Base-by-base conservation (phyloP, 2,888 invertebrate genomes). In the Pachycephus smyrnensis region DNA sequence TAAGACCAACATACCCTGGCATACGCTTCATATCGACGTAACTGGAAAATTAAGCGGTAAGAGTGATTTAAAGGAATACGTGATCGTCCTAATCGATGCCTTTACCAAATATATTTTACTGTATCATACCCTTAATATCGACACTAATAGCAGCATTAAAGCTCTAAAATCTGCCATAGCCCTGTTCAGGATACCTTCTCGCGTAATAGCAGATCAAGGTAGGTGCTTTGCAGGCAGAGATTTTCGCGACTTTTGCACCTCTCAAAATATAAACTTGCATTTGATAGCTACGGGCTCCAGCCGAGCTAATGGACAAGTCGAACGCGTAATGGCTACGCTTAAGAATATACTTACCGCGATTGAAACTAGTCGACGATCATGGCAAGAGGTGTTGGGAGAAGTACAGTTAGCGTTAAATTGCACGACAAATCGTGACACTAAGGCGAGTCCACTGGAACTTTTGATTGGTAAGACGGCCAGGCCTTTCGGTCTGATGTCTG, bases 1-100 rank as follows among this genome's bases (percentile, higher is more conserved):
- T 0, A 91, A 88, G 79, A 68, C 80, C 1, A 69, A 75, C 4
- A 80, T 81, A 15, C 84, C 84, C 4, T 89, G 86, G 86, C 88
- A 89, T 74, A 89, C 87, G 1, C 31, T 88, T 12, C 88, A 89
- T 75, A 84, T 87, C 0, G 88, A 89, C 75, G 79, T 81, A 1
- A 79, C 80, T 30, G 80, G 79, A 68, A 79, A 79, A 78, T 78
- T 88, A 1, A 84, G 83, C 55, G 86, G 87, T 12, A 88, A 86
- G 74, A 87, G 74, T 35, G 80, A 85, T 69, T n/a, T n/a, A 1
- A 86, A 87, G 71, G 87, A 87, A 80, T 87, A 88, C 75, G 80
- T 85, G 12, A 79, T 84, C 37, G 87, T 88, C 0, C 30, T 86
- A 4, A 80, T 88, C 1, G 87, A 88, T 40, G 84, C 83, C 0